These are phyloP conservation scores for Gymnobelideus leadbeateri DNA, from an alignment of 2,113 vertebrate species.

Conservation along the genomic window DNA sequence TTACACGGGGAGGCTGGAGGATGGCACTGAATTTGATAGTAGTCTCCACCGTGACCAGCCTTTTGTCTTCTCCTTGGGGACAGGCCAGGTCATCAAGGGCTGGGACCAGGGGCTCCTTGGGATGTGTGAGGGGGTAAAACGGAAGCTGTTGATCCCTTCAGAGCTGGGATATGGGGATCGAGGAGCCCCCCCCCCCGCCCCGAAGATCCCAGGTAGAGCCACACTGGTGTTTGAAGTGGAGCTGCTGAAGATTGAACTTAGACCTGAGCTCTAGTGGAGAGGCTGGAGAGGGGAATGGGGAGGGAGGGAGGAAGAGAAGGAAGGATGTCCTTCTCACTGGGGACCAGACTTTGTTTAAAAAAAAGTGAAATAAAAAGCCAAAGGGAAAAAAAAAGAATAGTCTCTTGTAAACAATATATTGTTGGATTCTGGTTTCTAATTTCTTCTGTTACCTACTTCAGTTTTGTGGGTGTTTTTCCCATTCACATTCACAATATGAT, in stretches of 20 bases:
- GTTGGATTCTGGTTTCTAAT: too few species aligned
- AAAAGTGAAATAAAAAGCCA: background rate
- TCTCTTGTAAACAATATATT: too few species aligned
- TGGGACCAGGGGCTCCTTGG: slow-evolving; percentile 96
- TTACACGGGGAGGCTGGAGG: slow-evolving; percentile 94
- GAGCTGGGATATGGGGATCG: slow-evolving; percentile 94
- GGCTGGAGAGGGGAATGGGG: slow-evolving; percentile 25
- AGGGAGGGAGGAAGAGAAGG: background rate
- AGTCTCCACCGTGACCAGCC: slow-evolving; percentile 92
- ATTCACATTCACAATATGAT: too few species aligned
- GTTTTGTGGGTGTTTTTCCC: background rate
- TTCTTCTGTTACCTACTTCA: background rate
- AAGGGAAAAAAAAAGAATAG: too few species aligned
- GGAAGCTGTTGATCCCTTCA: slow-evolving; percentile 94
- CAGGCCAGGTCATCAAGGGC: slow-evolving; percentile 95
- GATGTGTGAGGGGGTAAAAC: slow-evolving; percentile 96
- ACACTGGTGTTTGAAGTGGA: slow-evolving; percentile 94
- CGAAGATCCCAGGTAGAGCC: slow-evolving; percentile 90
- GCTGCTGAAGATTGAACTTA: slow-evolving; percentile 91
- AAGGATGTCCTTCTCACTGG: background rate
- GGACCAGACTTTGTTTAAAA: slow-evolving; percentile 4
- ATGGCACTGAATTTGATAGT: slow-evolving; percentile 95
- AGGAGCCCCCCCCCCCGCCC: slow-evolving; percentile 88
- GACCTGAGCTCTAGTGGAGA: slow-evolving; percentile 88
- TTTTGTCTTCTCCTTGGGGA: slow-evolving; percentile 93